Base-by-base conservation (phyloP, 2,797 vertebrate genomes). In the Sardinella longiceps region DNA sequence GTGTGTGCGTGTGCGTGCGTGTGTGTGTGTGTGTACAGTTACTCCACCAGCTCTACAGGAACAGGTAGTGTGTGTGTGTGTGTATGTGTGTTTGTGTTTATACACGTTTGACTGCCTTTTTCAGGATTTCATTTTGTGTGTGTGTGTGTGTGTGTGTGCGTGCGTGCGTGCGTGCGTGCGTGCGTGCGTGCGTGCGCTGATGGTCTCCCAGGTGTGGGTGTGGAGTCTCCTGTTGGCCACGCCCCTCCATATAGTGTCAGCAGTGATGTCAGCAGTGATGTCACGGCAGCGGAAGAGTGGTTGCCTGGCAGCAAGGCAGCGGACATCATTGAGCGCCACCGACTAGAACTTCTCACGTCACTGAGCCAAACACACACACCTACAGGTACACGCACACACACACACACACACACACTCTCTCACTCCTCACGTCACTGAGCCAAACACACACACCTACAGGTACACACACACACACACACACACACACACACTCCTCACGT, bases 41-140 rank as follows among this genome's bases (percentile, higher is more conserved):
- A 96, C 91, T 81, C 95, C 87, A 95, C 93, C 90, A 95, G 90
- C 93, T 92, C 14, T 70, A 12, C 12, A 63, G n/a, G 7, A 1
- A 63, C n/a, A 63, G 58, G 66, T n/a, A n/a, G n/a, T n/a, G n/a
- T n/a, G n/a, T 70, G 1, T 15, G 63, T 33, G 63, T 70, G 28
- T 70, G 63, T 70, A 30, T 70, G 63, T 70, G 63, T 70, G 63
- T 45, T 43, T 66, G 39, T 83, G 63, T 70, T n/a, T n/a, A n/a
- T n/a, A n/a, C n/a, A n/a, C n/a, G n/a, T 28, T 15, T 50, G 48
- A 50, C 7, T 43, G 43, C 43, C 43, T 43, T 43, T 43, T 43
- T 43, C 1, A 43, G 43, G 2, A 43, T 43, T 43, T 43, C 4
- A 4, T 43, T 43, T 43, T 43, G 43, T 25, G 1, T 45, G 33